A percentile compares a stretch with the other conserved stretches of the same genome.
Conservation (phyloP, 2,888 invertebrate genomes). For the Platerodrilus igneus region DNA sequence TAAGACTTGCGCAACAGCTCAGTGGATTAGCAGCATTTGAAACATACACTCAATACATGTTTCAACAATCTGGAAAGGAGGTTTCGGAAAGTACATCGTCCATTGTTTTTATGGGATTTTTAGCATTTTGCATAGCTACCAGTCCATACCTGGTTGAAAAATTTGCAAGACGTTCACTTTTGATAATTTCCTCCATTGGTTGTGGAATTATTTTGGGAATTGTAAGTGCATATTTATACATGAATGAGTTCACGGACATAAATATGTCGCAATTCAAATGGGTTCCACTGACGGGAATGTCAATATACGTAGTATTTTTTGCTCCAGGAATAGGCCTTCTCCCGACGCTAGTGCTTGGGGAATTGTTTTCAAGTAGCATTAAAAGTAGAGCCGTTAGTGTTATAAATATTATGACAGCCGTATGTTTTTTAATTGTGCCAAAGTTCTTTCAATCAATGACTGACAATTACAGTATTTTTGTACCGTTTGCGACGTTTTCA, state of each 20-base stretch:
- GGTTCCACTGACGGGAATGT: conserved; percentile 25
- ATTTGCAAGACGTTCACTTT: conserved; percentile 33
- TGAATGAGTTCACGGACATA: conserved; percentile 24
- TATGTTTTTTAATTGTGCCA: conserved; percentile 29
- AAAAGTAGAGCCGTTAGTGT: conserved; percentile 33
- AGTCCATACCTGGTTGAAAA: conserved; percentile 31
- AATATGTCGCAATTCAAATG: conserved; percentile 24
- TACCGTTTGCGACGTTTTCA: conserved; percentile 35
- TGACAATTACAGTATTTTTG: conserved; percentile 32
- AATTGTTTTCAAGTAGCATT: conserved; percentile 31
- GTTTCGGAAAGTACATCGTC: conserved; percentile 34
- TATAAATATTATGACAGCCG: conserved; percentile 31
- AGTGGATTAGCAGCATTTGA: too few species aligned
- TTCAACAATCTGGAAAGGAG: conserved; percentile 38
- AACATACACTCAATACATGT: too few species aligned
- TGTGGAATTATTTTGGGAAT: conserved; percentile 28
- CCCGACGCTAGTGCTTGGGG: conserved; percentile 29
- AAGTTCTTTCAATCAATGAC: conserved; percentile 35
- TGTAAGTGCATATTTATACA: conserved; percentile 33
- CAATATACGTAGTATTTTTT: conserved; percentile 28
- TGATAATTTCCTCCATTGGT: conserved; percentile 30
- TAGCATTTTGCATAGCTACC: conserved; percentile 24
- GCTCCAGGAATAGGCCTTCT: conserved; percentile 28
- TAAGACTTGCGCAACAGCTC: too few species aligned
- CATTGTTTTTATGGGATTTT: conserved; percentile 35